Base-by-base conservation (phyloP, 2,797 vertebrate genomes). In the Thunnus albacares region DNA sequence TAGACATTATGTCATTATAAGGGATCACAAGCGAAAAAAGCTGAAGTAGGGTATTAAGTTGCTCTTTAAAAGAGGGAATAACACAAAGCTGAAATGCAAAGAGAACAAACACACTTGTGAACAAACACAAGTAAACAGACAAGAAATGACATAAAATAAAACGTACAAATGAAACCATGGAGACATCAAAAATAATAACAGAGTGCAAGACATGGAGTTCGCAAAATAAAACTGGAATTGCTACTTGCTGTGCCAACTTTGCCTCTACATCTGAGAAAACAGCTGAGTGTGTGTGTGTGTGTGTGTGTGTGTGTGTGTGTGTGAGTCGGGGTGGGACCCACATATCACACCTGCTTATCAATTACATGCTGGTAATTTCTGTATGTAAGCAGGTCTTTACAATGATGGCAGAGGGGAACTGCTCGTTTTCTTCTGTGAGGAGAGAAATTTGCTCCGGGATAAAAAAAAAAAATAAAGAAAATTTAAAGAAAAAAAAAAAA, bases 261-360 rank as follows among this genome's bases (percentile, higher is more conserved):
- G 73, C 60, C 81, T 67, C 57, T 28, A 43, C 22, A 15, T 84
- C 43, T 22, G 55, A 51, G 9, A 56, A 79, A 60, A 26, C 22
- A 30, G 81, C 59, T 5, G 33, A n/a, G 26, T n/a, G 35, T n/a
- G 33, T 45, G 43, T 20, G 8, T 35, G 63, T 49, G 26, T 49
- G 43, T 49, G 24, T 30, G 35, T 61, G 59, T 8, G n/a, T 20
- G 38, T 3, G 59, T 20, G 45, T 33, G 67, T 6, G 12, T 3
- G 9, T 3, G 12, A 17, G 10, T 17, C 5, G 28, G 18, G 8
- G 7, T 55, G 52, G 13, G 14, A 30, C 49, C 68, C 67, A 61
- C 59, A 28, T 86, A 84, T 87, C 76, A 59, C 90, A 92, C 87
- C 84, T 89, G 86, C 86, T 81, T 59, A 87, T 93, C 89, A 90